Evolutionary conservation across 2,888 invertebrate genomes (phyloP), one percentile per base, ranked within the genome.

Genomic region (Conistra vaccinii): DNA sequence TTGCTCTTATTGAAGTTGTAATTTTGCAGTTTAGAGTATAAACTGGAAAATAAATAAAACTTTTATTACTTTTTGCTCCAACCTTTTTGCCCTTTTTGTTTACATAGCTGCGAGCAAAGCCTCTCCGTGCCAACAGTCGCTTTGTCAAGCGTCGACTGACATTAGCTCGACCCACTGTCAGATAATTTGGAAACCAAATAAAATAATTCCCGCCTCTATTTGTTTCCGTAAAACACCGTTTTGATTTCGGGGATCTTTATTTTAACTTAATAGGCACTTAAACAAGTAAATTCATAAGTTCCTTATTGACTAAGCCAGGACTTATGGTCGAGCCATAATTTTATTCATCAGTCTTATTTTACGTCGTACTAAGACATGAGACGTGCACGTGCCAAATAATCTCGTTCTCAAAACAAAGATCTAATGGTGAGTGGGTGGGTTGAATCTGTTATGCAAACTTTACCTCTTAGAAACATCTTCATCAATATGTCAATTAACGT

Each of bases 61-160:
- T 92, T 94, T 91, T 91, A 91, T 91, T 91, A 91, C 91, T 92
- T 94, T 94, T 93, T 92, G 90, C 90, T 88, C 84, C 86, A 91
- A 92, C 91, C 91, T 93, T 94, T 93, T 93, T 91, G 91, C 90
- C 91, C 92, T 91, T 90, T 92, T 93, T 94, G 94, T 96, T 95
- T 94, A 94, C 92, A 93, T 93, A 93, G 92, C 93, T 90, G 90
- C 90, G 93, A 93, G 94, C 92, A 94, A 94, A 95, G 94, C 94
- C 93, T 95, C 95, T 94, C 94, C 94, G 95, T 94, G 95, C 94
- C 95, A 94, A 94, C 94, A 94, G 94, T 93, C 95, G 95, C 95
- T 96, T 96, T 96, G 95, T 95, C 95, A 96, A 95, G 90, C 93
- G 94, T 90, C 92, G 93, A 93, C 92, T 93, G 94, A 95, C 95